Evolutionary conservation across 2,113 vertebrate species (phyloP), one percentile per base, ranked within the genome.

Genomic region (Oenanthe melanoleuca): DNA sequence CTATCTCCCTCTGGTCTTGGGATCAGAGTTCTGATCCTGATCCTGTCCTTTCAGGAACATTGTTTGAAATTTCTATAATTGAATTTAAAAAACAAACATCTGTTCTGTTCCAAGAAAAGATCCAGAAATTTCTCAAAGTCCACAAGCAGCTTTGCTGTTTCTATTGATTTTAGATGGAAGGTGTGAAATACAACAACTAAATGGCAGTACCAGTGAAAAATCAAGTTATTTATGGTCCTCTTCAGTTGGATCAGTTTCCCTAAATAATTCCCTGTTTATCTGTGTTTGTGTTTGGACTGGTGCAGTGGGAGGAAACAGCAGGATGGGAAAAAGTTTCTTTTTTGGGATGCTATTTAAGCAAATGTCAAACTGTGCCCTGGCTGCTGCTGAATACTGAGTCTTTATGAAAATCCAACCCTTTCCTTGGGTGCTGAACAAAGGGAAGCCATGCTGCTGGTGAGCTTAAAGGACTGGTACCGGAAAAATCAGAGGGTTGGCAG

Each of bases 401-500:
- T 11, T 44, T 53, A 3, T 3, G 31, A 80, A 91, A 93, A 93
- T 60, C 71, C 85, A 91, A 1, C 38, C 72, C 52, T 70, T 86
- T 77, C 37, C 37, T 31, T 60, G 91, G 69, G 86, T 86, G 56
- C 80, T 74, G 72, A 91, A 70, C 77, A 88, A 88, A 80, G 71
- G 67, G 34, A 55, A 94, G 86, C 69, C 69, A 6, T 21, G 80
- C 52, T 95, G 47, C 29, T 61, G n/a, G 88, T 89, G 89, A 72
- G 81, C 57, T 87, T 44, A 63, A 66, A 74, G 88, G 47, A 52
- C 61, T 33, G 50, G n/a, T 87, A 80, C 72, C 14, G 29, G 80
- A 87, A 64, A 90, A 80, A 70, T 65, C 75, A 44, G 28, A 60
- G 47, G 40, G 29, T 28, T 95, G 93, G 90, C 88, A 96, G 74